Conservation (phyloP, 2,113 vertebrate genomes). For the Callorhinus ursinus region DNA sequence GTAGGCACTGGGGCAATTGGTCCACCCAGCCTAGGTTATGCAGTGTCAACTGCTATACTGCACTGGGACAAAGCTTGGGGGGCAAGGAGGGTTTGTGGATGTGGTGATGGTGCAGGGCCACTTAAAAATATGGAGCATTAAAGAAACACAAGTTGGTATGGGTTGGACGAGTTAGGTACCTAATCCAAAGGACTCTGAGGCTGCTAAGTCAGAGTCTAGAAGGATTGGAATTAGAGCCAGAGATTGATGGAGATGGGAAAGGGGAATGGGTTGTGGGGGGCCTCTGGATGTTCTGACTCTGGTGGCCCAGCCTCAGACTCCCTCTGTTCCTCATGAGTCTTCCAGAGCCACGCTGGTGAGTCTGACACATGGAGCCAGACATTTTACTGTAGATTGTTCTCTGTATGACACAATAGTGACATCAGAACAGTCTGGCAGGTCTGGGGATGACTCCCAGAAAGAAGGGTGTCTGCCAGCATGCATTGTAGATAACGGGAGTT, state of each 20-base stretch:
- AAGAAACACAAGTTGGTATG: not conserved
- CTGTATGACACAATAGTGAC: not conserved
- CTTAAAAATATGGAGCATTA: not conserved
- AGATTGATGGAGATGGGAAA: not conserved
- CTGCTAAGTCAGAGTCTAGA: not conserved
- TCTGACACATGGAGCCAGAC: not conserved
- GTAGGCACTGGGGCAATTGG: too few species aligned
- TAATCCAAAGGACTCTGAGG: not conserved
- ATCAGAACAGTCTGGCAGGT: not conserved
- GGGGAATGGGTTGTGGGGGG: too few species aligned
- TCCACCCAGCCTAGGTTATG: not conserved
- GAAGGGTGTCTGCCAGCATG: not conserved
- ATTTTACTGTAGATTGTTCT: not conserved
- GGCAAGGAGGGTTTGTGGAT: not conserved
- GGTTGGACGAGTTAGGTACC: not conserved
- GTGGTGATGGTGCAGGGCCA: not conserved
- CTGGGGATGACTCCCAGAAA: not conserved
- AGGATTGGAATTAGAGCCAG: not conserved
- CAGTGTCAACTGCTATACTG: not conserved
- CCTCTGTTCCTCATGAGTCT: not conserved
- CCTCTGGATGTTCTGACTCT: too few species aligned
- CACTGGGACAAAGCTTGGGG: too few species aligned
- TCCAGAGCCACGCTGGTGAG: not conserved
- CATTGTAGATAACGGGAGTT: not conserved
- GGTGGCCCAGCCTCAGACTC: not conserved